These are phyloP conservation scores for Rhinolophus sinicus DNA, from an alignment of 2,113 vertebrate species.

Conservation along the genomic window DNA sequence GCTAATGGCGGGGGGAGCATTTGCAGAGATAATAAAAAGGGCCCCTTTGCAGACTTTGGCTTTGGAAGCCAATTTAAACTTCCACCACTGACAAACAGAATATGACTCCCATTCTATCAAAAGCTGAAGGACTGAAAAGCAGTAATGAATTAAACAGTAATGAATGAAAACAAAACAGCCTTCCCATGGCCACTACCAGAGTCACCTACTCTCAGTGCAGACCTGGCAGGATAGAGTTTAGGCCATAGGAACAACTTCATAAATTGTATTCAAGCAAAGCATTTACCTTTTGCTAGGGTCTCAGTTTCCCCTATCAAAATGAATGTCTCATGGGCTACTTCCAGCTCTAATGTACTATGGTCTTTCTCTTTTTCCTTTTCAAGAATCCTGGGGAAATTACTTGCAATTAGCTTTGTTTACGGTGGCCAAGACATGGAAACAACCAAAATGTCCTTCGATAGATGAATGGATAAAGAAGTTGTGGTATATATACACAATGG, in stretches of 20 bases:
- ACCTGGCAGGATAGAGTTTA: background rate
- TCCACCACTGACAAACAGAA: constrained; percentile 5
- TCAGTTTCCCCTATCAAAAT: constrained; percentile 15
- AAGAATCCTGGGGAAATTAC: background rate
- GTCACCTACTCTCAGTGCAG: background rate
- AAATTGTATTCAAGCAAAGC: constrained; percentile 19
- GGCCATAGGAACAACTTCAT: background rate
- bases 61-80: constrained; percentile 56
- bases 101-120: background rate
- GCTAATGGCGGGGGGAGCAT: background rate
- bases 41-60: background rate
- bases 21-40: constrained; percentile 28
- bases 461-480: no score
- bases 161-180: constrained; percentile 22
- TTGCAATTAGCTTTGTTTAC: no score
- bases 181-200: background rate
- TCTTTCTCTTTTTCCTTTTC: background rate
- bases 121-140: constrained; percentile 11
- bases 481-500: no score
- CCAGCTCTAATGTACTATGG: background rate
- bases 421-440: no score
- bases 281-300: background rate
- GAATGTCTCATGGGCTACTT: background rate
- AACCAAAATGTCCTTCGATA: no score
- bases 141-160: constrained; percentile 14